Percentiles rank a stretch among this genome's conserved stretches.
Conservation (phyloP, 2,113 vertebrate genomes). For the Loxodonta africana region DNA sequence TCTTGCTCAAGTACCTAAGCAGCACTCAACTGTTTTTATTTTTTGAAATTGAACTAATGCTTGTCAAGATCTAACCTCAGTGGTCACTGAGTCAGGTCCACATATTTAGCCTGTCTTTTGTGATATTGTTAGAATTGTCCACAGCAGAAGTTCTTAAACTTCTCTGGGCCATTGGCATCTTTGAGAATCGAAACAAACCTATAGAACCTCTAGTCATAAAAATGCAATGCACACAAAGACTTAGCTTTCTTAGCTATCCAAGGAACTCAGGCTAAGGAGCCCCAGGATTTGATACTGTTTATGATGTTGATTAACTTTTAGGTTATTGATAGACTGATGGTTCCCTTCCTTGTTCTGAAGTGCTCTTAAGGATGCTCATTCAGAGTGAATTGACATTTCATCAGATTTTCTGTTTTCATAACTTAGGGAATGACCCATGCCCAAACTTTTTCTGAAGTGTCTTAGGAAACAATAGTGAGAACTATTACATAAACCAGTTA, state of each 20-base stretch:
- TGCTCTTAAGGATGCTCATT: no score
- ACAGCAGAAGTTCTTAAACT: neutral
- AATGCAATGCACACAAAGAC: neutral
- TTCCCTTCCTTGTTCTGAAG: no score
- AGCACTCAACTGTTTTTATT: neutral
- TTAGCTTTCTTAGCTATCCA: neutral
- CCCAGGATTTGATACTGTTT: neutral
- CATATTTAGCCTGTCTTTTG: neutral
- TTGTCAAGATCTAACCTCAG: neutral
- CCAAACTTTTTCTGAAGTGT: neutral
- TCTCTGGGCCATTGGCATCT: neutral
- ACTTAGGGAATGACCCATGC: neutral
- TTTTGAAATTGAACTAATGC: neutral
- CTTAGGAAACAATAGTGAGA: no score
- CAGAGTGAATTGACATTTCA: neutral
- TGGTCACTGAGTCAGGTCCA: neutral
- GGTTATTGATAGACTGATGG: neutral
- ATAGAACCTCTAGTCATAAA: neutral
- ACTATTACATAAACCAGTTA: no score
- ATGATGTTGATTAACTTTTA: neutral
- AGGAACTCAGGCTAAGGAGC: neutral
- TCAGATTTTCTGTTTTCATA: neutral
- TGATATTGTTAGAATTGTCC: neutral
- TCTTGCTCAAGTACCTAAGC: neutral
- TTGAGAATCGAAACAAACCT: neutral